A percentile compares a stretch with the other conserved stretches of the same genome.
phyloP scores from a whole-genome alignment of 2,113 vertebrate species.

The Mustela lutreola region DNA sequence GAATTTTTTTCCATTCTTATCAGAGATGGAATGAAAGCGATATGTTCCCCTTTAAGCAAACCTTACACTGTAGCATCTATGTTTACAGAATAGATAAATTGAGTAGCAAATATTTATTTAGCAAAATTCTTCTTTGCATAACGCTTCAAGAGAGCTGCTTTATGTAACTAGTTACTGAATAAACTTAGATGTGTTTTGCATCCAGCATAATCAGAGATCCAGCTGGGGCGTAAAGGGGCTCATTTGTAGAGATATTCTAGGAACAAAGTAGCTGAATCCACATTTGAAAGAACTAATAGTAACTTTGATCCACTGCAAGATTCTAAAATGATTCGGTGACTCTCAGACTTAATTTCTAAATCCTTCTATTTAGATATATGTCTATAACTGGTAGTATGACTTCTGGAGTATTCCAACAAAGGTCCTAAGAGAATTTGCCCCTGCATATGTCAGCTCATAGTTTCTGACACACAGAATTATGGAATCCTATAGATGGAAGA shows the following conservation, averaged over 20 bases:
- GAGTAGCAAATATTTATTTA: conserved; percentile 62
- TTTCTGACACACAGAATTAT: background rate
- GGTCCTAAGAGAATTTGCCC: background rate
- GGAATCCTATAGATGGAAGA: background rate
- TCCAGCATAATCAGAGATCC: background rate
- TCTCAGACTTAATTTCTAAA: conserved; percentile 21
- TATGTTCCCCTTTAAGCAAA: conserved; percentile 14
- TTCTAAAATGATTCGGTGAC: background rate
- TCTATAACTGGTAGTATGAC: background rate
- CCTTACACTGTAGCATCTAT: background rate
- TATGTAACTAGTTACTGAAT: conserved; percentile 21
- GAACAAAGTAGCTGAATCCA: background rate
- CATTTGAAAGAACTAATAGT: background rate
- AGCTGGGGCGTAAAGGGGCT: background rate
- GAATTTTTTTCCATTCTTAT: background rate
- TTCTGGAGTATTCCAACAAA: background rate
- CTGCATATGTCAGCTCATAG: background rate
- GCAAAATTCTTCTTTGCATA: conserved; percentile 58
- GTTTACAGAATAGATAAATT: conserved; percentile 51
- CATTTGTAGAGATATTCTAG: background rate
- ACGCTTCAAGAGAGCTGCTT: conserved; percentile 39
- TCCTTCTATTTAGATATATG: background rate
- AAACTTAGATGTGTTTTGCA: background rate
- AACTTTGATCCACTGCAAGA: background rate
- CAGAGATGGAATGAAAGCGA: background rate